Base-by-base conservation (phyloP, 2,797 vertebrate genomes). In the Scolopax rusticola region DNA sequence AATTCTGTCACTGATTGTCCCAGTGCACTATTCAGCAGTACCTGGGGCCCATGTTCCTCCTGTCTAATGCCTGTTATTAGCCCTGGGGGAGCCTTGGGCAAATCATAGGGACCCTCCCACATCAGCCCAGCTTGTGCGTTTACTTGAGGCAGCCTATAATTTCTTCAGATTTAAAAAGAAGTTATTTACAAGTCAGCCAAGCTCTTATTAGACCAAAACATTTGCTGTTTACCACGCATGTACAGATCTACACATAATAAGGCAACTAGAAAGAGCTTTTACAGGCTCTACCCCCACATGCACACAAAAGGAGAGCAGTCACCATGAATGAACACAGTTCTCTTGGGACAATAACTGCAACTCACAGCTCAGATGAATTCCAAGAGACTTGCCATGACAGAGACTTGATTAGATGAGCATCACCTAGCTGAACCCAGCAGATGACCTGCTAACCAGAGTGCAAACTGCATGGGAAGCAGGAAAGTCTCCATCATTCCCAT, bases 341-440 rank as follows among this genome's bases (percentile, higher is more conserved):
- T 1, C 20, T 25, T 0, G 1, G 27, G 38, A 33, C 43, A n/a
- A 23, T 5, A n/a, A 25, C 48, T 32, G 23, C 1, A 1, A 41
- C 23, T 11, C 45, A 32, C 3, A 15, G n/a, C 56, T 67, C 38
- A 23, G 47, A 14, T 12, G 28, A 28, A 16, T 21, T 13, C 51
- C 82, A 51, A 75, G 36, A 41, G 50, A 43, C 27, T 36, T 50
- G 9, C 9, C 23, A 6, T 7, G 25, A 28, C 14, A 61, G 23
- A 79, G 13, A 14, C 9, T 25, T 4, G 18, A 20, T 27, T 12
- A 48, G 32, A 30, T 32, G 15, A 77, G 54, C 43, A 16, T 21
- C 7, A 45, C 70, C 24, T 8, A 8, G 10, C 50, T 15, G 18
- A 56, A 9, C 32, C 57, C 33, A 81, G 10, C 8, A 18, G 63